phyloP scores from a whole-genome alignment of 1,140 invertebrate genomes.

The Bursaphelenchus mucronatus region DNA sequence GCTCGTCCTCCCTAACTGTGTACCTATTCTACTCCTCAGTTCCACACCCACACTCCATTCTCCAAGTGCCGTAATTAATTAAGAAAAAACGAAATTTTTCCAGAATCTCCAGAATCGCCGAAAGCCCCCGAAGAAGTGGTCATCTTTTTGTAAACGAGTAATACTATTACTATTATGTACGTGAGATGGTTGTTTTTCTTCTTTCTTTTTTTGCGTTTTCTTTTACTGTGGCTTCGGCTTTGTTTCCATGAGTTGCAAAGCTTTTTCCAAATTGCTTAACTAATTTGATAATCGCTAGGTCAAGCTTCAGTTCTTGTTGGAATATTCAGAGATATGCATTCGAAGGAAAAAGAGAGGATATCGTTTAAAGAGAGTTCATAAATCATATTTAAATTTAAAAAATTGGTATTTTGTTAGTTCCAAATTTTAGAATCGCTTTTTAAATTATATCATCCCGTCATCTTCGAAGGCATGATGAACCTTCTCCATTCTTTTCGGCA shows the following conservation, averaged over 20 bases:
- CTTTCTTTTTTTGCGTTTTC: conserved; percentile 6
- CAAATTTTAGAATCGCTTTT: conserved; percentile 1
- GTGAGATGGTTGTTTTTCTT: conserved; percentile 10
- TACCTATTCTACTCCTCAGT: background rate
- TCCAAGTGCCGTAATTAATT: background rate
- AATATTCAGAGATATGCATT: background rate
- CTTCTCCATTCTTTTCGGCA: conserved; percentile 1
- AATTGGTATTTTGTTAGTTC: background rate
- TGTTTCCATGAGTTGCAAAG: background rate
- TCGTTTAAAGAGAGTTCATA: conserved; percentile 1
- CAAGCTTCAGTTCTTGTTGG: background rate
- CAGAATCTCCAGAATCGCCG: background rate
- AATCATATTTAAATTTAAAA: background rate
- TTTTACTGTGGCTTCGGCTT: background rate
- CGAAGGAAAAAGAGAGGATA: background rate
- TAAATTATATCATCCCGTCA: background rate
- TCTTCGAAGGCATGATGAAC: too few relatives aligned
- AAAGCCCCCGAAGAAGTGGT: conserved; percentile 13
- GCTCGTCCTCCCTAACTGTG: conserved; percentile 1
- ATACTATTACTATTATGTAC: conserved; percentile 2
- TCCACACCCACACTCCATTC: conserved; percentile 7
- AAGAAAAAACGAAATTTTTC: conserved; percentile 5
- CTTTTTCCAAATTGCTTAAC: conserved; percentile 5
- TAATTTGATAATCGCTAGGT: background rate
- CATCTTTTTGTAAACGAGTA: conserved; percentile 14